Base-by-base conservation (phyloP, 2,888 invertebrate species). In the Phania funesta region DNA sequence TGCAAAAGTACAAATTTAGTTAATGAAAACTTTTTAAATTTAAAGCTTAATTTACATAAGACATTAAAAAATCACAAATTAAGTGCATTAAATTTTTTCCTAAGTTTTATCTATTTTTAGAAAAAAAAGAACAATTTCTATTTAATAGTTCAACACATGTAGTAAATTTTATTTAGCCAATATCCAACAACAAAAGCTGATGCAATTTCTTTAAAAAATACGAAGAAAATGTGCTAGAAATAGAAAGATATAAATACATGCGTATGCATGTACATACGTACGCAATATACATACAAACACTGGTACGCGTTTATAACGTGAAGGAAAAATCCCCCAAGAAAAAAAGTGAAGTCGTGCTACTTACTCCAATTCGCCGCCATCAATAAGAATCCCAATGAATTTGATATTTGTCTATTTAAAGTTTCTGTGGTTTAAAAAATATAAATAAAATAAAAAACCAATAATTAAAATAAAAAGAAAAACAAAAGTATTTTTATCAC, bases 161-260 rank as follows among this genome's bases (percentile, higher is more conserved):
- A 24, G 8, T 7, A 13, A 20, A 35, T 6, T 50, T 44, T 48
- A n/a, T 38, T 29, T 26, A 22, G 18, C 13, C 35, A 44, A 24
- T 8, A 46, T 24, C 20, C 16, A 24, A 13, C 41, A 7, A 35
- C 13, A 62, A 65, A 60, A 52, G 62, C 65, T 80, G 76, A 80
- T 76, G 80, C 76, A 80, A 80, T 76, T 60, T 71, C 70, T 76
- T 52, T 20, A 71, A 80, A 35, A 76, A 64, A 64, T 65, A 56
- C 13, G 65, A 50, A 24, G 24, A 41, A 52, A 50, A 13, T 46
- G 18, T 64, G 24, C n/a, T 35, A 35, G 35, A 62, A 44, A 60
- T 35, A 13, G 18, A 58, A 9, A 46, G 5, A 60, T 29, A 24
- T 18, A 64, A 18, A 16, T 16, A 38, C 2, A 29, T 48, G 8